phyloP scores from a whole-genome alignment of 2,888 invertebrate genomes.

The Drosophila ezoana region DNA sequence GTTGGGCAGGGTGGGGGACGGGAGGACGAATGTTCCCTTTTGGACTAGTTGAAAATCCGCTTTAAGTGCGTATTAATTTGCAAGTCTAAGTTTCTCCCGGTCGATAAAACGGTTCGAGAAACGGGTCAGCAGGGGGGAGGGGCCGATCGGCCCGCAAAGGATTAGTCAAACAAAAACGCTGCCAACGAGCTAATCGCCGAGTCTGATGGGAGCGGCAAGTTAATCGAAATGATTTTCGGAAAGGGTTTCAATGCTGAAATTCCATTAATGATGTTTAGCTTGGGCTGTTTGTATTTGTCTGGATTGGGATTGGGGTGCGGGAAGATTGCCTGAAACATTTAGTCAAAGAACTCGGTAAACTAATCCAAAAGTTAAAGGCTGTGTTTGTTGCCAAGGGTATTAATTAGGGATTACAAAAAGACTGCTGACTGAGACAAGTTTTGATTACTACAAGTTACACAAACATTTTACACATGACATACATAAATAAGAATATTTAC shows the following conservation, averaged over 20 bases:
- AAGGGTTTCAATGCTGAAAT: conserved; percentile 42
- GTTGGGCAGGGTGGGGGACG: background rate
- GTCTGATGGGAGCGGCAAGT: conserved; percentile 9
- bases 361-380: conserved; percentile 33
- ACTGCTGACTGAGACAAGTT: conserved; percentile 12
- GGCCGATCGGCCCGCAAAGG: conserved; percentile 34
- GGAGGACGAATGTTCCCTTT: background rate
- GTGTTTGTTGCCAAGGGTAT: conserved; percentile 22
- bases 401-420: conserved; percentile 41
- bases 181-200: conserved; percentile 67
- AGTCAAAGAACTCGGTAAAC: conserved; percentile 27
- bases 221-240: conserved; percentile 50
- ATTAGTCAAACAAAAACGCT: conserved; percentile 74
- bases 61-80: conserved; percentile 78
- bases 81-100: conserved; percentile 67
- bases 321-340: conserved; percentile 14
- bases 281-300: conserved; percentile 11
- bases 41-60: conserved; percentile 61
- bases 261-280: conserved; percentile 55
- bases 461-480: background rate
- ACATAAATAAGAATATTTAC: background rate
- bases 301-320: background rate
- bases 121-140: conserved; percentile 17
- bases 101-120: background rate
- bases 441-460: background rate